Evolutionary conservation across 2,797 vertebrate genomes (phyloP).

Genomic region (Lutra lutra): DNA sequence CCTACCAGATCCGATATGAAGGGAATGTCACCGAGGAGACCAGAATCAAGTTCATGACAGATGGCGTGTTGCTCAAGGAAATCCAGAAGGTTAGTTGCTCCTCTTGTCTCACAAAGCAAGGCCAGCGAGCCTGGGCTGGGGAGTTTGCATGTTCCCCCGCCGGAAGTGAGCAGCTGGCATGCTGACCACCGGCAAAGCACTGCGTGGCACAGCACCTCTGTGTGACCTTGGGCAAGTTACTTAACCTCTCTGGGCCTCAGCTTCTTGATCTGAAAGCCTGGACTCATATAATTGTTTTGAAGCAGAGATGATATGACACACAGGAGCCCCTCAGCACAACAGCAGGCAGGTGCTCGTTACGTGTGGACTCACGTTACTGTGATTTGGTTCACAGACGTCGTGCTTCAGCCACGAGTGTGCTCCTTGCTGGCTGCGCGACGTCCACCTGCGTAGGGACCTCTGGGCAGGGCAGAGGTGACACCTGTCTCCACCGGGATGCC

Average conservation of each 20-base stretch:
- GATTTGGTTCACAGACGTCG: rapidly evolving
- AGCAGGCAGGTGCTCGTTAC: rapidly evolving
- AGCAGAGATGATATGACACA: rapidly evolving
- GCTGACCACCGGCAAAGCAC: rapidly evolving
- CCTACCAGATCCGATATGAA: constrained; percentile 97
- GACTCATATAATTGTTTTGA: rapidly evolving
- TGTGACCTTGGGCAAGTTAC: neutral
- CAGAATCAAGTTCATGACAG: constrained; percentile 98
- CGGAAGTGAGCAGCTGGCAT: rapidly evolving
- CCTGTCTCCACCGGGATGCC: neutral
- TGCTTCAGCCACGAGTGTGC: rapidly evolving
- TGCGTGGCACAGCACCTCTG: rapidly evolving
- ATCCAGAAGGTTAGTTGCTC: constrained; percentile 92
- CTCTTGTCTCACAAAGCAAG: rapidly evolving
- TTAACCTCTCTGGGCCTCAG: neutral
- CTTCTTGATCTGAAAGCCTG: neutral
- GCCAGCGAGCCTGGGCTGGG: rapidly evolving
- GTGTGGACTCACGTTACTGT: rapidly evolving
- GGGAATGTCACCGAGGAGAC: constrained; percentile 95
- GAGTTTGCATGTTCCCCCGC: rapidly evolving
- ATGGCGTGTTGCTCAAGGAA: constrained; percentile 97
- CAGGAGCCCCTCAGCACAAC: rapidly evolving
- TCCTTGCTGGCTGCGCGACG: rapidly evolving
- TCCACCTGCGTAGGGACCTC: neutral
- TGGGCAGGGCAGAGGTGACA: neutral